Base-by-base conservation (phyloP, 2,888 invertebrate species). In the Yponomeuta cagnagella region DNA sequence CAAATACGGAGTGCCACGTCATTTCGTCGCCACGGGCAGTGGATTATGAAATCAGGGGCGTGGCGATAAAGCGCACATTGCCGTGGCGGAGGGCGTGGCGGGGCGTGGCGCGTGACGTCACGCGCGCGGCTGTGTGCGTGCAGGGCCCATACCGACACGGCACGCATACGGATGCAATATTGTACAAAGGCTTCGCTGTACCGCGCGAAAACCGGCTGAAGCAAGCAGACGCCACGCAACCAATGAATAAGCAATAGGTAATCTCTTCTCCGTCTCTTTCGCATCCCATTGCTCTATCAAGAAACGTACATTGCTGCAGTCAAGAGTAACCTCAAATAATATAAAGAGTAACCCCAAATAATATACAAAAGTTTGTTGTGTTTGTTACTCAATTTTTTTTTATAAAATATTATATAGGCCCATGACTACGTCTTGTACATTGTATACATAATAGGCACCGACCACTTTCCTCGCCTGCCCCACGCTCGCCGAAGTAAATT, bases 31-130 rank as follows among this genome's bases (percentile, higher is more conserved):
- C 52, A 5, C 52, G 3, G 52, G 12, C 52, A 58, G 52, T 58
- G 15, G 52, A 58, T 58, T 58, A 58, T 58, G 52, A 58, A 58
- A 15, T 58, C 15, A 58, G 52, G 15, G 52, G 52, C 52, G 52
- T 58, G 52, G 52, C 52, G n/a, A 65, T 30, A 30, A 65, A 23
- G 33, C 10, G 65, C 65, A 58, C 15, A 58, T 58, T 58, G 12
- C 52, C 23, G 15, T 63, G 63, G 63, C 52, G 69, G 31, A 52
- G 70, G 71, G 72, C 71, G 72, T 68, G 71, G 71, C 68, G 37
- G 71, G 71, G 72, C 72, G 72, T 71, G 70, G 72, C 69, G 68
- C 12, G 65, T 72, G 63, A 70, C 70, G 63, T 63, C 70, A 70
- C 31, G 23, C 68, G 3, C 52, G 68, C 31, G 52, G 10, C 52